Conservation (phyloP, 2,113 vertebrate species). For the Shinisaurus crocodilurus region DNA sequence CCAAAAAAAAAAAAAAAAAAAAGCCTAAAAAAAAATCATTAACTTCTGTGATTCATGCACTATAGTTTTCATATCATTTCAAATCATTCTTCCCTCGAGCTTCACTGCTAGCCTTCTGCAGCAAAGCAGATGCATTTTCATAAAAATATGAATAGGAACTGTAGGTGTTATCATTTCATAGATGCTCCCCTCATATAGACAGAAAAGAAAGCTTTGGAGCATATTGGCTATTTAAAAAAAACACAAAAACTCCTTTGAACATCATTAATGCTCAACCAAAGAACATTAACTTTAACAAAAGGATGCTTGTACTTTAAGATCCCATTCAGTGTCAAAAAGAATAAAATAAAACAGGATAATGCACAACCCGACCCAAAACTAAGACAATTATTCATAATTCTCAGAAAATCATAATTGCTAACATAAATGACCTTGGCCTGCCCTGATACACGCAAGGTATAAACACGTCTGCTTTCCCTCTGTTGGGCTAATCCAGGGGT, state of each 20-base stretch:
- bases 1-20: neutral
- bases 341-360: conserved; percentile 39
- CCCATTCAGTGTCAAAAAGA: conserved; percentile 54
- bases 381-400: conserved; percentile 57
- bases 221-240: conserved; percentile 63
- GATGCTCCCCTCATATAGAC: conserved; percentile 63
- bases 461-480: neutral
- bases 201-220: conserved; percentile 54
- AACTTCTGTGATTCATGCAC: conserved; percentile 40
- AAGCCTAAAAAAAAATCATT: neutral
- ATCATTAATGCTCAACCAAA: conserved; percentile 66
- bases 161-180: conserved; percentile 69
- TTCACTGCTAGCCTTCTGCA: conserved; percentile 45
- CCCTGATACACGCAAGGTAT: too few species aligned
- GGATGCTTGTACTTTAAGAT: conserved; percentile 55
- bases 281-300: conserved; percentile 74
- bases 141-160: conserved; percentile 65
- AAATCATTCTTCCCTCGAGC: conserved; percentile 37
- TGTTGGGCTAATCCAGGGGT: too few species aligned
- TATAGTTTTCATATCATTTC: conserved; percentile 54
- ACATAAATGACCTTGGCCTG: neutral
- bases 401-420: neutral
- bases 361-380: conserved; percentile 56
- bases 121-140: conserved; percentile 63
- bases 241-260: conserved; percentile 65